Evolutionary conservation across 2,797 vertebrate genomes (phyloP).

Genomic region (Pagetopsis macropterus): DNA sequence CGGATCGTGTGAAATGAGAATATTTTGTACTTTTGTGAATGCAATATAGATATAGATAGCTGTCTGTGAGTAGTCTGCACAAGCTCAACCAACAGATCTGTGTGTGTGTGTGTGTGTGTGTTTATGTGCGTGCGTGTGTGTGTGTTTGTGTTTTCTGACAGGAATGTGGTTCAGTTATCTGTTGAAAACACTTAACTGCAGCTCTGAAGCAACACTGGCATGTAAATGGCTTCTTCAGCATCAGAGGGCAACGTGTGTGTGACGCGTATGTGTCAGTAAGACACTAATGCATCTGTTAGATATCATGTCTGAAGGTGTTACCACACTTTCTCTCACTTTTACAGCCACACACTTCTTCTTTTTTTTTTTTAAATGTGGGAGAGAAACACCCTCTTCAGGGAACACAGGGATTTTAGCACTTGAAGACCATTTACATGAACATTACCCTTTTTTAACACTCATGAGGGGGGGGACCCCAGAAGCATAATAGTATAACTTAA

Average conservation of each 20-base stretch:
- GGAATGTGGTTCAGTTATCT: slow-evolving; percentile 69
- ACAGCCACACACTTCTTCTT: not conserved
- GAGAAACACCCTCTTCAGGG: no score
- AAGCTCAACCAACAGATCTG: slow-evolving; percentile 35
- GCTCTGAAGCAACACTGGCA: slow-evolving; percentile 52
- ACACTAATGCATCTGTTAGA: slow-evolving; percentile 56
- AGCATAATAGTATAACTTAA: no score
- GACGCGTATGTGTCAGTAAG: slow-evolving; percentile 32
- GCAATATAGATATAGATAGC: slow-evolving; percentile 4
- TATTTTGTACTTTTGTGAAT: not conserved
- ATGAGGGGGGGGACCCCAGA: no score
- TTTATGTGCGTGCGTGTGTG: slow-evolving; percentile 6
- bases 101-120: not conserved
- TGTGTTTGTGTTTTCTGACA: slow-evolving; percentile 16
- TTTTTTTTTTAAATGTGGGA: no score
- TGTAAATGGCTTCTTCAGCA: slow-evolving; percentile 60
- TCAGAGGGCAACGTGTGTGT: slow-evolving; percentile 46
- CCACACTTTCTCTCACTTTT: slow-evolving; percentile 20
- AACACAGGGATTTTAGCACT: no score
- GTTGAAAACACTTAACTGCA: slow-evolving; percentile 56
- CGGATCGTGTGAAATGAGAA: not conserved
- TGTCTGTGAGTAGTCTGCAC: slow-evolving; percentile 22
- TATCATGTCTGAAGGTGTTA: slow-evolving; percentile 65
- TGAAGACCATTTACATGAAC: no score
- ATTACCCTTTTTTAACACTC: no score